phyloP scores from a whole-genome alignment of 2,888 invertebrate species.

The Polydrusus pterygomalis region DNA sequence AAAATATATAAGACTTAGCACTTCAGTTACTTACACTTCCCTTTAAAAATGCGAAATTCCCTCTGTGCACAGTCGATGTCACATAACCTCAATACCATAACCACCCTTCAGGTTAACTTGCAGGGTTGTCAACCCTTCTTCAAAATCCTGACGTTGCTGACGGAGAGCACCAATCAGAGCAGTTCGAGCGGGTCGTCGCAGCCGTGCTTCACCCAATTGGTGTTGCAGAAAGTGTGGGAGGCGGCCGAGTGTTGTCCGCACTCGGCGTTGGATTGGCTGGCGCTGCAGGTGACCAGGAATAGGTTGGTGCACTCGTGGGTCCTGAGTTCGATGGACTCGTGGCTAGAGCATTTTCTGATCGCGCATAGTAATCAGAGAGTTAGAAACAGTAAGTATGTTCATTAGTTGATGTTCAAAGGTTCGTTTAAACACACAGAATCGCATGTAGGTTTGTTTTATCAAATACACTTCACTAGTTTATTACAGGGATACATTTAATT shows the following conservation, averaged over 20 bases:
- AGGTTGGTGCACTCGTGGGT: slow-evolving; percentile 94
- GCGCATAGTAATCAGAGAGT: slow-evolving; percentile 91
- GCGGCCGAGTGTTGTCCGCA: slow-evolving; percentile 93
- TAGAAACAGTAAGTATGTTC: slow-evolving; percentile 79
- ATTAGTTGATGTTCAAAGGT: too few species aligned
- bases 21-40: not conserved
- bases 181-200: slow-evolving; percentile 82
- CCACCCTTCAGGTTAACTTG: slow-evolving; percentile 58
- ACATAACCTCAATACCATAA: slow-evolving; percentile 36
- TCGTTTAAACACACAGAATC: too few species aligned
- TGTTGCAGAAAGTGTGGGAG: slow-evolving; percentile 92
- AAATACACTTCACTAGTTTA: too few species aligned
- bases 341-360: slow-evolving; percentile 92
- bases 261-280: slow-evolving; percentile 94
- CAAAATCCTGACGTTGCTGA: slow-evolving; percentile 90
- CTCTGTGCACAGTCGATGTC: not conserved
- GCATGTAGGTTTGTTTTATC: too few species aligned
- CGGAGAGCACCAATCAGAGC: slow-evolving; percentile 77
- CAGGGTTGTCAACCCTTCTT: slow-evolving; percentile 93
- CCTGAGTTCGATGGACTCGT: slow-evolving; percentile 91
- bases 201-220: slow-evolving; percentile 93
- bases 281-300: slow-evolving; percentile 88
- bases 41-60: not conserved
- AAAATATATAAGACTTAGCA: not conserved
- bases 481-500: too few species aligned